These are phyloP conservation scores for Macropodus opercularis DNA, from an alignment of 2,797 vertebrate species.

Conservation along the genomic window DNA sequence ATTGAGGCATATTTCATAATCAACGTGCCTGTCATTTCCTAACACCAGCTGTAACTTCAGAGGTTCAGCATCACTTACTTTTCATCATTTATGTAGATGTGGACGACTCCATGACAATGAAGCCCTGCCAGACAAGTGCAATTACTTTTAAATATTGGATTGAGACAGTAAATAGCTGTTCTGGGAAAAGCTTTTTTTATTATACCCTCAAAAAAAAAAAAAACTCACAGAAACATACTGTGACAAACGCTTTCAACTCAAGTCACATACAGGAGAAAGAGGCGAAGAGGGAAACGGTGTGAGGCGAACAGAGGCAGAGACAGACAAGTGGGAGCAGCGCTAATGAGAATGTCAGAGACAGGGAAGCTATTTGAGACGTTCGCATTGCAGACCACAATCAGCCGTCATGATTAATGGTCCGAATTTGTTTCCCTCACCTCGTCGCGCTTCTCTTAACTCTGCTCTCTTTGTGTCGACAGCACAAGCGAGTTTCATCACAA, in stretches of 20 bases:
- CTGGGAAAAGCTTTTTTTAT: conserved; percentile 5
- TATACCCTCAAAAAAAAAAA: too few relatives aligned
- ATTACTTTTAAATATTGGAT: conserved; percentile 17
- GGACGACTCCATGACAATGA: conserved; percentile 8
- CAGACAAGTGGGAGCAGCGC: conserved; percentile 7
- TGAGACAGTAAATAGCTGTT: conserved; percentile 43
- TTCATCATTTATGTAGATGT: conserved; percentile 3
- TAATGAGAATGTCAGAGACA: conserved; percentile 60
- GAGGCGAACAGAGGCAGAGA: conserved; percentile 22
- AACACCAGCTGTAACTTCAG: conserved; percentile 14
- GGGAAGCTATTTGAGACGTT: conserved; percentile 56
- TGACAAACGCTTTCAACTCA: conserved; percentile 26
- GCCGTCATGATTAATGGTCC: conserved; percentile 59
- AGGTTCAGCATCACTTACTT: too few relatives aligned
- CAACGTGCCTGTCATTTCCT: conserved; percentile 9
- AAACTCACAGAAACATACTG: conserved; percentile 11
- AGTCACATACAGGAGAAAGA: conserved; percentile 21
- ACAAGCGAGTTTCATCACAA: conserved; percentile 31
- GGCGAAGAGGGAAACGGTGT: neutral
- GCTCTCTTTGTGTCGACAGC: conserved; percentile 16
- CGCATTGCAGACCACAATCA: conserved; percentile 33
- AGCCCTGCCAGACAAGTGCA: neutral
- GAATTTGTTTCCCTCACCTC: conserved; percentile 50
- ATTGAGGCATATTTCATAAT: neutral
- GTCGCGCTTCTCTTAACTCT: conserved; percentile 5